Conservation (phyloP, 2,888 invertebrate species). For the Bruchidius siliquastri region DNA sequence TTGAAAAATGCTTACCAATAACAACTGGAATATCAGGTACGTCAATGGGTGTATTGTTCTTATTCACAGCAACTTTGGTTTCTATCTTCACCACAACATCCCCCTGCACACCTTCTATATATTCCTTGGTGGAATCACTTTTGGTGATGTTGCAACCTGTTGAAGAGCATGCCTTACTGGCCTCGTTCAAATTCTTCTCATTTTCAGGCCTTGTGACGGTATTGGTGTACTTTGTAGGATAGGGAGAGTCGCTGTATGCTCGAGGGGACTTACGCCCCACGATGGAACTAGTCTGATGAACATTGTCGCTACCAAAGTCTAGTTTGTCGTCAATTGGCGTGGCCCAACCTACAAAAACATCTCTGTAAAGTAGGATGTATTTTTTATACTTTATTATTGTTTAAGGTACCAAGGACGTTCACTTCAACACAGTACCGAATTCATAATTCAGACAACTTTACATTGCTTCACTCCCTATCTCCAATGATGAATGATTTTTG, state of each 20-base stretch:
- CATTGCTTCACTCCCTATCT: too few relatives aligned
- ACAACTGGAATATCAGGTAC: constrained; percentile 14
- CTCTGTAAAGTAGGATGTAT: too few relatives aligned
- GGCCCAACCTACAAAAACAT: constrained; percentile 4
- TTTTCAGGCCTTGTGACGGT: constrained; percentile 5
- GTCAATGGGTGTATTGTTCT: constrained; percentile 7
- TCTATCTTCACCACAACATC: constrained; percentile 16
- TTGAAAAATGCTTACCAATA: constrained; percentile 7
- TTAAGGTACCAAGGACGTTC: too few relatives aligned
- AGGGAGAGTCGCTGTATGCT: constrained; percentile 1
- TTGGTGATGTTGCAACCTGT: constrained; percentile 15
- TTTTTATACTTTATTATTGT: too few relatives aligned
- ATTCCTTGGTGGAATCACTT: constrained; percentile 10
- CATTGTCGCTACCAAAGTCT: constrained; percentile 10
- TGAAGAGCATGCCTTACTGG: constrained; percentile 10
- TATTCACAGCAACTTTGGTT: constrained; percentile 13
- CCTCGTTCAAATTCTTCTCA: not conserved
- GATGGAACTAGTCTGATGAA: not conserved
- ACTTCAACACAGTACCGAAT: too few relatives aligned
- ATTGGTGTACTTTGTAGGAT: not conserved
- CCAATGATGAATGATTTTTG: too few relatives aligned
- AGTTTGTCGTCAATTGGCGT: constrained; percentile 12
- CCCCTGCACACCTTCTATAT: not conserved
- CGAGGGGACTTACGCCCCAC: not conserved
- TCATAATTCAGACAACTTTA: too few relatives aligned